Evolutionary conservation across 2,113 vertebrate species (phyloP).

Genomic region (Lichenostomus cassidix): DNA sequence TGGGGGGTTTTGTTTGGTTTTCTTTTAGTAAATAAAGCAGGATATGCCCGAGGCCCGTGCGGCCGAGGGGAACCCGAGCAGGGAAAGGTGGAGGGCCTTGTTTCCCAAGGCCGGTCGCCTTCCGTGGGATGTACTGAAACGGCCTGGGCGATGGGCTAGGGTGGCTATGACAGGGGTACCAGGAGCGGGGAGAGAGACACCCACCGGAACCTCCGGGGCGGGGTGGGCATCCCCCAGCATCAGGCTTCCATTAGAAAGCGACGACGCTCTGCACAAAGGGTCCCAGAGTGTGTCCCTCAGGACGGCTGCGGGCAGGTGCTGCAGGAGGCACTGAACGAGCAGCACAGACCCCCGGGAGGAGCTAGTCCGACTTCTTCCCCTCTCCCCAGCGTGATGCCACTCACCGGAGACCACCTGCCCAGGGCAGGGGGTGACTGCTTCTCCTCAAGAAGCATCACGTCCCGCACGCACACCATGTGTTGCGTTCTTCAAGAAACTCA

Average conservation of each 20-base stretch:
- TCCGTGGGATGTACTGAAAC: not conserved
- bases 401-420: not conserved
- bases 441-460: not conserved
- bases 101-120: not conserved
- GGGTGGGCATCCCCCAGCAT: accelerated
- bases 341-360: not conserved
- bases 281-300: accelerated
- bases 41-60: not conserved
- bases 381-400: not conserved
- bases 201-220: accelerated
- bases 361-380: accelerated
- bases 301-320: not conserved
- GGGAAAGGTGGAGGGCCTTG: not conserved
- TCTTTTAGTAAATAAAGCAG: not conserved
- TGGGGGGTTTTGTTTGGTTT: too few relatives aligned
- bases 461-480: accelerated
- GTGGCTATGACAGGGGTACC: too few relatives aligned
- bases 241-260: accelerated
- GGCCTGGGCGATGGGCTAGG: not conserved
- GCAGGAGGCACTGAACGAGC: not conserved
- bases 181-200: not conserved
- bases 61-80: accelerated
- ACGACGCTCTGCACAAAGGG: accelerated
- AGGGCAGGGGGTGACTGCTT: accelerated
- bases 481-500: not conserved